These are phyloP conservation scores for Elymnias hypermnestra DNA, from an alignment of 1,140 invertebrate species.

Conservation along the genomic window DNA sequence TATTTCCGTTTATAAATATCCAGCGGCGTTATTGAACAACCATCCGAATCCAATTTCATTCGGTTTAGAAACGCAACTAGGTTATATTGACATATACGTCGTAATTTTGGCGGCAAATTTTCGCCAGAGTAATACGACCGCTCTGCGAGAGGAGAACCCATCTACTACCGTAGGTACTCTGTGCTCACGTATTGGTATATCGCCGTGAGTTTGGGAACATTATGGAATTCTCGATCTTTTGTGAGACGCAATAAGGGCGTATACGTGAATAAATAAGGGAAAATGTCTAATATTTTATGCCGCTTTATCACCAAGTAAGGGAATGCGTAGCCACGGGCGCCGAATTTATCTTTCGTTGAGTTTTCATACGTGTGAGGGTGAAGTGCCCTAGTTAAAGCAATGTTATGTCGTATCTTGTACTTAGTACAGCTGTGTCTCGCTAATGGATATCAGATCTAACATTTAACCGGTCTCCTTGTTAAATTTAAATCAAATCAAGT, in stretches of 20 bases:
- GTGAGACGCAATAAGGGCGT: background rate
- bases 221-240: slow-evolving; percentile 4
- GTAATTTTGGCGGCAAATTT: slow-evolving; percentile 35
- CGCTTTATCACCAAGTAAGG: background rate
- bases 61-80: background rate
- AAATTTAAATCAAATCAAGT: too few relatives aligned
- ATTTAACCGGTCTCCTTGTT: too few relatives aligned
- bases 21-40: too few relatives aligned
- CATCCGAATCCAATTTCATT: background rate
- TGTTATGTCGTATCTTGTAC: too few relatives aligned
- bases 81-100: background rate
- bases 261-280: background rate
- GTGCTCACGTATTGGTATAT: too few relatives aligned
- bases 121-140: slow-evolving; percentile 15
- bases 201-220: slow-evolving; percentile 4
- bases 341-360: background rate
- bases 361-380: background rate
- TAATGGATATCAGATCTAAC: too few relatives aligned
- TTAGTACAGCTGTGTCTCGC: too few relatives aligned
- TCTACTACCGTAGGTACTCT: slow-evolving; percentile 8
- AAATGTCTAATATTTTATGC: background rate
- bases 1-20: too few relatives aligned
- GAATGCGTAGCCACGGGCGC: background rate
- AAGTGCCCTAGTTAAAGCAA: background rate
- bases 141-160: slow-evolving; percentile 10